Percentiles rank a stretch among this genome's conserved stretches.
Evolutionary conservation across 2,113 vertebrate species (phyloP).

Genomic region (Lamprologus sp.): DNA sequence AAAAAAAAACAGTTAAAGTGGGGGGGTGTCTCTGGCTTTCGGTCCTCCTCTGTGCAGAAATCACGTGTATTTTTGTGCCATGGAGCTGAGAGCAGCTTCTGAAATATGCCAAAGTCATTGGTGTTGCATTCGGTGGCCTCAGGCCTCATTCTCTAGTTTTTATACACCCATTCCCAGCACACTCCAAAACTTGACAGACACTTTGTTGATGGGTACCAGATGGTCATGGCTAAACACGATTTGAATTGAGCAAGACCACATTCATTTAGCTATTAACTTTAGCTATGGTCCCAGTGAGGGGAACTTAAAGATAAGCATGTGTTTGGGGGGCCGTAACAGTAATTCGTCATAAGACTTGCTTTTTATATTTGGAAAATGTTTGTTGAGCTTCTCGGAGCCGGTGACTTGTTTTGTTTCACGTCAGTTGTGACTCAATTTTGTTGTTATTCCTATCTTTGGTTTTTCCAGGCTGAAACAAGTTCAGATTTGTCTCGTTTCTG

Average conservation of each 20-base stretch:
- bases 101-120: background rate
- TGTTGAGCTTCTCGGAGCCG: background rate
- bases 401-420: background rate
- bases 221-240: background rate
- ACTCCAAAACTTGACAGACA: background rate
- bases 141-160: background rate
- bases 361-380: background rate
- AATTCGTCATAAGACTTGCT: background rate
- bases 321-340: background rate
- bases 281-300: background rate
- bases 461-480: background rate
- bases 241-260: background rate
- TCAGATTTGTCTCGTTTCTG: background rate
- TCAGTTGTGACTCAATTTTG: background rate
- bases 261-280: background rate
- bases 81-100: background rate
- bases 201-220: background rate
- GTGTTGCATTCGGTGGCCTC: background rate
- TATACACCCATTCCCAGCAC: background rate
- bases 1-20: background rate
- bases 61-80: background rate
- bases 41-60: background rate
- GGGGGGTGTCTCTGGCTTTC: background rate
- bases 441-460: background rate
- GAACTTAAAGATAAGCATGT: rapidly evolving